Evolutionary conservation across 2,888 invertebrate genomes (phyloP), one percentile per base, ranked within the genome.

Genomic region (Lydus trimaculatus): DNA sequence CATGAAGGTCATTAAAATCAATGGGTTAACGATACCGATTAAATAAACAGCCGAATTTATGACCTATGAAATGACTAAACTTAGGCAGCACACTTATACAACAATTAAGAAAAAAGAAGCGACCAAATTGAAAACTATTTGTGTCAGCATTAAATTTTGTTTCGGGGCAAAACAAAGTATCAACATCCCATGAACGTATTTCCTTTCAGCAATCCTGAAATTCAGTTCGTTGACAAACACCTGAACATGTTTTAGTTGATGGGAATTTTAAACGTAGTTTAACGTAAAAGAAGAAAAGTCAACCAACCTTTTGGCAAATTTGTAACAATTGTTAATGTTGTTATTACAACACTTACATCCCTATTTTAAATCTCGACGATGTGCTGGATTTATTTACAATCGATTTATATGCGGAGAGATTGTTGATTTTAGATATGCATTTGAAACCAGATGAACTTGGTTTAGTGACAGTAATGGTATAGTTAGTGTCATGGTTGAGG

Each of bases 1-100:
- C 2, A 2, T 23, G 31, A 60, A 60, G n/a, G n/a, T n/a, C n/a
- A n/a, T n/a, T n/a, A n/a, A n/a, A n/a, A n/a, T n/a, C n/a, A n/a
- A n/a, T n/a, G n/a, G 60, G 60, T 6, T n/a, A 39, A 39, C 15
- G 61, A 33, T 8, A 25, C 59, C 59, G 31, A 15, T 4, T 31
- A 20, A 60, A 31, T 31, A 60, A 31, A 60, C n/a, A 61, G n/a
- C 17, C n/a, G 15, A 36, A 61, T 36, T 36, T 31, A 61, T 61
- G 25, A 31, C 33, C 36, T 23, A 61, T 61, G 25, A 33, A 61
- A 61, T 9, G 4, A 56, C 56, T 58, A 23, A 52, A 64, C 58
- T 58, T 52, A 64, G 23, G 11, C 58, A 23, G n/a, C n/a, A 13
- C 43, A 39, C 39, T 39, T 9, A 3, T 8, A 33, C 1, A 13